Percentiles rank a stretch among this genome's conserved stretches.
Evolutionary conservation across 2,888 invertebrate genomes (phyloP).

Genomic region (Eledona agricola): DNA sequence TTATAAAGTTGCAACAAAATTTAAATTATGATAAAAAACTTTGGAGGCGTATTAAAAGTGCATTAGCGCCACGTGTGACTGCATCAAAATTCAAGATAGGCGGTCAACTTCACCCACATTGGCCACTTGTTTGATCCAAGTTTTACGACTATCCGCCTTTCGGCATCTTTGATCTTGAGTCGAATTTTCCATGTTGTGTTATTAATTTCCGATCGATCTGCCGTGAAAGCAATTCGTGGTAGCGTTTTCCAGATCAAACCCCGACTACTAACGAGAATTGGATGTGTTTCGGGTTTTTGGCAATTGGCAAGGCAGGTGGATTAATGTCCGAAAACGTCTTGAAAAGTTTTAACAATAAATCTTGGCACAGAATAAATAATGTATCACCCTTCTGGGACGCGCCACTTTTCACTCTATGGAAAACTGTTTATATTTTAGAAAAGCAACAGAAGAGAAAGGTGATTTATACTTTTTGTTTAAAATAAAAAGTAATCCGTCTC

Average conservation of each 20-base stretch:
- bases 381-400: constrained; percentile 49
- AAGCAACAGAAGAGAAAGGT: constrained; percentile 47
- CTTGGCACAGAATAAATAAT: constrained; percentile 51
- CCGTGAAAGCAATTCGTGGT: constrained; percentile 18
- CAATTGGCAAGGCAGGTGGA: constrained; percentile 47
- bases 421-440: constrained; percentile 52
- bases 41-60: too few relatives aligned
- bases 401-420: constrained; percentile 47
- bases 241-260: background rate
- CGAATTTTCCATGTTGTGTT: constrained; percentile 25
- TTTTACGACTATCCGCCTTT: constrained; percentile 12
- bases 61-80: background rate
- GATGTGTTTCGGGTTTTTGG: background rate
- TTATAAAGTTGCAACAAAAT: too few relatives aligned
- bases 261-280: background rate
- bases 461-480: constrained; percentile 41
- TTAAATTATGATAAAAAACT: too few relatives aligned
- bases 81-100: background rate
- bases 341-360: constrained; percentile 52
- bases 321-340: constrained; percentile 45
- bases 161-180: constrained; percentile 19
- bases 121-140: constrained; percentile 29
- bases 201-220: constrained; percentile 20
- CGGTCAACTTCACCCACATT: constrained; percentile 15
- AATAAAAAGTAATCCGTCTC: constrained; percentile 27